A percentile compares a stretch with the other conserved stretches of the same genome.
Evolutionary conservation across 2,797 vertebrate genomes (phyloP).

Genomic region (Sardinella longiceps): DNA sequence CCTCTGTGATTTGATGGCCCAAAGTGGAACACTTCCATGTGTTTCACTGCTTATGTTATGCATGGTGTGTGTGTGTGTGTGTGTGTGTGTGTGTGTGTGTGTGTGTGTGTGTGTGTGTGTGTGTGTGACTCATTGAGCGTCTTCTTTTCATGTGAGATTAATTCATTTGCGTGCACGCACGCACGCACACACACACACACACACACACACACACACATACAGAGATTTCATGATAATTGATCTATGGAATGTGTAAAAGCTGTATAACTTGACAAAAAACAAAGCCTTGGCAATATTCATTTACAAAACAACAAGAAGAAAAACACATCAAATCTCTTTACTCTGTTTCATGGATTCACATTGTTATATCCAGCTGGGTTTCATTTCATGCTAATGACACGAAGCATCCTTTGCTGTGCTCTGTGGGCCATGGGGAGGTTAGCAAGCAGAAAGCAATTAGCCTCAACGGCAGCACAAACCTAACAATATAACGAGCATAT

Average conservation of each 20-base stretch:
- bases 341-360: neutral
- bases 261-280: neutral
- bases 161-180: neutral
- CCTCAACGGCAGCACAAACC: neutral
- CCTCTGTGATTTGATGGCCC: neutral
- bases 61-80: neutral
- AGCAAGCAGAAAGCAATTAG: conserved; percentile 1
- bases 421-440: neutral
- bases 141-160: neutral
- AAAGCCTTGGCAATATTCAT: neutral
- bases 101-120: no score
- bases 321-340: neutral
- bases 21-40: neutral
- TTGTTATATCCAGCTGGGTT: conserved; percentile 1
- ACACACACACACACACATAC: neutral
- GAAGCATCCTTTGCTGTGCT: neutral
- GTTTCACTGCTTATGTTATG: neutral
- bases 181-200: neutral
- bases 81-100: no score
- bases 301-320: neutral
- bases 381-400: neutral
- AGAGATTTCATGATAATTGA: neutral
- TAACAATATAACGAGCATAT: neutral
- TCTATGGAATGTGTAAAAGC: neutral
- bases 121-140: neutral